Base-by-base conservation (phyloP, 2,113 vertebrate genomes). In the Tragelaphus buxtoni region DNA sequence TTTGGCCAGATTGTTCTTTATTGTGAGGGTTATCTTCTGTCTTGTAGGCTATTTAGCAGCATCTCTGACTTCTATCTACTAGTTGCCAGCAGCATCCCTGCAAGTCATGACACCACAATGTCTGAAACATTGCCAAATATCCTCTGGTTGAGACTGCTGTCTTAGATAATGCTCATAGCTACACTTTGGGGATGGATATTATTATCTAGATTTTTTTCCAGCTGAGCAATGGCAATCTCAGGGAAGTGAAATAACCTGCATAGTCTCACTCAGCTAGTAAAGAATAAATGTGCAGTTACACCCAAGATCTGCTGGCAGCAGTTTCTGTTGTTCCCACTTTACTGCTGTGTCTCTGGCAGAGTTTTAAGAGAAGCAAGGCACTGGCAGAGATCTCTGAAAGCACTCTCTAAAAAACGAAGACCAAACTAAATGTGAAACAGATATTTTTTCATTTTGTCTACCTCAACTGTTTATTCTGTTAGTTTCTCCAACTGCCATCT, bases 311-410 rank as follows among this genome's bases (percentile, higher is more conserved):
- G 13, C 79, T 81, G 81, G 85, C 32, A n/a, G 56, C n/a, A 9
- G 16, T 61, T 26, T 45, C 42, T 88, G 24, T 88, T 55, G 26
- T 76, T 91, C 85, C 14, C 13, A 11, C 20, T 28, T 51, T 30
- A 28, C 45, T 28, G 4, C 45, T 56, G 0, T 58, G 60, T 86
- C 81, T 88, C 82, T 86, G 95, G 88, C 55, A 88, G 55, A 39
- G 69, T 81, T 89, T 35, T 47, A 63, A 79, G 61, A 51, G 51
- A 69, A 39, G 88, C 18, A 9, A 76, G 35, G 42, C 32, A 2
- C 79, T 93, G 87, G 55, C 61, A 87, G 89, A 80, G 55, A 76
- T 93, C 86, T 96, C 90, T 45, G 84, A 88, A 84, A 94, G 77
- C 9, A 7, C 30, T 74, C 13, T 96, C 80, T 81, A 20, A 39